phyloP scores from a whole-genome alignment of 2,797 vertebrate species.

The Cryptoblepharus egeriae region DNA sequence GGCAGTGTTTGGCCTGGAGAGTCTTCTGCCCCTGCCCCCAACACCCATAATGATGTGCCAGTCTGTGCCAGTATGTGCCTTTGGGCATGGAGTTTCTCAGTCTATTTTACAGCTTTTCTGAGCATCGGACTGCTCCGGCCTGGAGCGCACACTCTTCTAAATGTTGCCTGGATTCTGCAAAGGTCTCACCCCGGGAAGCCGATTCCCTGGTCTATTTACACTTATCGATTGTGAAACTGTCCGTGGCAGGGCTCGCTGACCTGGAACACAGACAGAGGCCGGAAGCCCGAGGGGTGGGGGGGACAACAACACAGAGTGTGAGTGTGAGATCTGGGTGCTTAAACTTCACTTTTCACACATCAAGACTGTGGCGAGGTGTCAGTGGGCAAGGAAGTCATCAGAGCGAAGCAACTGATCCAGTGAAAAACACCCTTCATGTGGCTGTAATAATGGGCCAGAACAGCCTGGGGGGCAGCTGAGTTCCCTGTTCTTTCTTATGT shows the following conservation, averaged over 20 bases:
- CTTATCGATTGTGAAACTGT: conserved; percentile 21
- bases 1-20: not conserved
- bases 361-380: not conserved
- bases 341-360: not conserved
- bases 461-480: too few species aligned
- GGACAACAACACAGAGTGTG: not conserved
- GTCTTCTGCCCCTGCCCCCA: not conserved
- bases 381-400: not conserved
- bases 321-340: too few species aligned
- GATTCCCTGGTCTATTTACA: not conserved
- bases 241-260: not conserved
- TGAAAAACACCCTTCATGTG: not conserved
- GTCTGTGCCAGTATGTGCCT: not conserved
- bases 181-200: not conserved
- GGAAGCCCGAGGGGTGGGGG: not conserved
- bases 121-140: not conserved
- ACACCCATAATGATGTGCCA: not conserved
- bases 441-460: not conserved
- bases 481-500: too few species aligned
- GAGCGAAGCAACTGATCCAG: not conserved
- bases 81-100: not conserved
- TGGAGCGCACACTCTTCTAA: not conserved
- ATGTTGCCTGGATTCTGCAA: not conserved
- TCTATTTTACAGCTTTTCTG: not conserved
- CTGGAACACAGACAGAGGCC: conserved; percentile 15